Base-by-base conservation (phyloP, 2,113 vertebrate species). In the Nettapus auritus region DNA sequence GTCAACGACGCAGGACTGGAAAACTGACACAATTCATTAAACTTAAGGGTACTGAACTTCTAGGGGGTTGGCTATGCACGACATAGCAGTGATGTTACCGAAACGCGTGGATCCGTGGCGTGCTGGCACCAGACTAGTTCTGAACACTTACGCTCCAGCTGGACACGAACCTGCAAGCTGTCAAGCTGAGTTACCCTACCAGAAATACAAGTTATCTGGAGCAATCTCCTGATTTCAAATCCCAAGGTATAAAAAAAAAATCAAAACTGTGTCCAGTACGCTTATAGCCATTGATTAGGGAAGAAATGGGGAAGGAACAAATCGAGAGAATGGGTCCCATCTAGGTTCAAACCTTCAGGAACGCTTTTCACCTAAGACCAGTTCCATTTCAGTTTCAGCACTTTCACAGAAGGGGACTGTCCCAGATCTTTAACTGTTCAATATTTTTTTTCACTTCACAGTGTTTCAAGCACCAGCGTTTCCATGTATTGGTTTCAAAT, bases 391-490 rank as follows among this genome's bases (percentile, higher is more conserved):
- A 85, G 95, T 96, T 96, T 98, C 97, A 97, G 97, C 93, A 96
- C 82, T 97, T 95, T 96, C 96, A 97, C 94, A 97, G 96, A 97
- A 97, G 97, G 94, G 94, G 98, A 98, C 98, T 97, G 97, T 98
- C 97, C 98, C 98, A 97, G 97, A 98, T 98, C 98, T 98, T 98
- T 96, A 98, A 97, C 97, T 96, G 98, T 98, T 98, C 96, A 91
- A 95, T 82, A 91, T 82, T 96, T 96, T 89, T 95, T 94, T 97
- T 98, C 97, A 97, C 98, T 98, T 99, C 99, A 99, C 99, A 99
- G 99, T 99, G 99, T 99, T 98, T 99, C 98, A 99, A 99, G 99
- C 99, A 99, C 99, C 99, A 99, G 98, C 99, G 98, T 98, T 98
- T 98, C 98, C 98, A 98, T 98, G 98, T 98, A 98, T 98, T 98